A percentile compares a stretch with the other conserved stretches of the same genome.
Evolutionary conservation across 2,888 invertebrate genomes (phyloP).

Genomic region (Patella caerulea): DNA sequence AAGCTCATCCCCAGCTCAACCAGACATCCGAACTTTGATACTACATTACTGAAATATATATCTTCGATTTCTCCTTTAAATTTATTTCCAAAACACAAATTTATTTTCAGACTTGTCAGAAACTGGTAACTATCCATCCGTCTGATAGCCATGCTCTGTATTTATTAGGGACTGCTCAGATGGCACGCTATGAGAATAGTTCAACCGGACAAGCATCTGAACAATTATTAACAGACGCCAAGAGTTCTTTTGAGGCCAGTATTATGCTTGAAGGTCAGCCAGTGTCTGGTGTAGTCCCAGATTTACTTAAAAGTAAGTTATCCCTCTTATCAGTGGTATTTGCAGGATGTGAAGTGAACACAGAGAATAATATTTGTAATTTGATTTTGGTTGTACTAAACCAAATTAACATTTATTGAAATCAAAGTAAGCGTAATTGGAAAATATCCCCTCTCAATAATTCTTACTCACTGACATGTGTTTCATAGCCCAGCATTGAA

Average conservation of each 20-base stretch:
- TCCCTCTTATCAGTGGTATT: neutral
- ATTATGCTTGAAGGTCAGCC: slow-evolving; percentile 66
- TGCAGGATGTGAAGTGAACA: neutral
- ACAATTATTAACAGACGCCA: slow-evolving; percentile 57
- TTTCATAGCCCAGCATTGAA: no score
- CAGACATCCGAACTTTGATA: no score
- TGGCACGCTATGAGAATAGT: slow-evolving; percentile 62
- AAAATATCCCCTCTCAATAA: no score
- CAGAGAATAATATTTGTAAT: neutral
- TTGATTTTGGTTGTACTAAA: no score
- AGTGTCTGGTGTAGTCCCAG: slow-evolving; percentile 56
- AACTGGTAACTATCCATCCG: slow-evolving; percentile 63
- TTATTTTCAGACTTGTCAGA: slow-evolving; percentile 62
- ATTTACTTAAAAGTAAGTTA: slow-evolving; percentile 53
- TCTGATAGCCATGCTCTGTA: slow-evolving; percentile 64
- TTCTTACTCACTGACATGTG: no score
- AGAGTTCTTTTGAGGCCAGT: slow-evolving; percentile 59
- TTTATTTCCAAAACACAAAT: no score
- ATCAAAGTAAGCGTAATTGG: no score
- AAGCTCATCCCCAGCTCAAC: no score
- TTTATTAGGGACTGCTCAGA: slow-evolving; percentile 64
- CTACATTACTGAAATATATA: no score
- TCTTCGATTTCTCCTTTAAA: no score
- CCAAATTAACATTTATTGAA: no score
- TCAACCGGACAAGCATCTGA: slow-evolving; percentile 55